Conservation (phyloP, 2,113 vertebrate genomes). For the Bubo bubo region DNA sequence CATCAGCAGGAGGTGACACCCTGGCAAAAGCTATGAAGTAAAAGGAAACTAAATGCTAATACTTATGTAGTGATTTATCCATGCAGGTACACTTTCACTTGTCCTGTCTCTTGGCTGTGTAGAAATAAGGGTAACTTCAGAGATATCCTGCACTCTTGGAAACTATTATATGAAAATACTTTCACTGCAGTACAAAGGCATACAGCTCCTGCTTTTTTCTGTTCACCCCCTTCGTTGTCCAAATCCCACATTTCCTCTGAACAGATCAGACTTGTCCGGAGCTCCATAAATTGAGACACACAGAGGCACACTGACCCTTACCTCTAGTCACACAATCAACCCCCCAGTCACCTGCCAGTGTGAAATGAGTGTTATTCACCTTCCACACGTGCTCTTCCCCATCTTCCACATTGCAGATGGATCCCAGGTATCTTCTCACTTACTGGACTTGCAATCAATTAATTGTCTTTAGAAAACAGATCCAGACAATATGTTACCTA, state of each 20-base stretch:
- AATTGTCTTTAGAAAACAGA: not conserved
- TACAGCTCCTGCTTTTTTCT: accelerated
- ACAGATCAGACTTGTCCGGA: not conserved
- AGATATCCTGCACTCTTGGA: not conserved
- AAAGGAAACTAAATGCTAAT: not conserved
- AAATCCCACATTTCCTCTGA: not conserved
- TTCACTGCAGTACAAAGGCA: accelerated
- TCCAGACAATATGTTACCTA: not conserved
- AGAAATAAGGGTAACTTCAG: not conserved
- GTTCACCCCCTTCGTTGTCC: not conserved
- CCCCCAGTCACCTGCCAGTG: accelerated
- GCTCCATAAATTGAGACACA: not conserved
- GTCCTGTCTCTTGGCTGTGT: not conserved
- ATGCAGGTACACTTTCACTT: not conserved
- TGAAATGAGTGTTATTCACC: not conserved
- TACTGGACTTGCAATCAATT: not conserved
- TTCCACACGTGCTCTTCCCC: accelerated
- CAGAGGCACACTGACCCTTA: accelerated
- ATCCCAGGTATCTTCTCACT: not conserved
- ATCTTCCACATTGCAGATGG: not conserved
- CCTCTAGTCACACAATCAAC: not conserved
- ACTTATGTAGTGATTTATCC: not conserved
- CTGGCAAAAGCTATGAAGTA: not conserved
- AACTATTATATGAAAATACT: not conserved
- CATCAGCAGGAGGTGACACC: not conserved